Evolutionary conservation across 2,113 vertebrate genomes (phyloP).

Genomic region (Oplegnathus fasciatus): DNA sequence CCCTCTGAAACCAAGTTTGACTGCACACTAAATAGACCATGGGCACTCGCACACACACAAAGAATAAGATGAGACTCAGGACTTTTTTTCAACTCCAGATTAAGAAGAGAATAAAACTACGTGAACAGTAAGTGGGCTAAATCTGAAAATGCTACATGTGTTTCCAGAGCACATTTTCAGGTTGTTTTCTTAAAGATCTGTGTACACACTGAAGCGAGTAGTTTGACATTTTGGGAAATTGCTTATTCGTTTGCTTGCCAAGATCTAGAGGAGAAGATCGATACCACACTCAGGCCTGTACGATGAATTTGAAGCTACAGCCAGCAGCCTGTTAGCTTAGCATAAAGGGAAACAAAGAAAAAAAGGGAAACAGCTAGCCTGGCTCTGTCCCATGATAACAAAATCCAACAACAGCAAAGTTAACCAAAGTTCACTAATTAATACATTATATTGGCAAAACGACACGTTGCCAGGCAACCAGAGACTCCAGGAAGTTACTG

Average conservation of each 20-base stretch:
- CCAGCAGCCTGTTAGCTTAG: too few relatives aligned
- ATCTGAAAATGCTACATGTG: not conserved
- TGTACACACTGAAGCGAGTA: not conserved
- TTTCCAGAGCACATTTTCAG: not conserved
- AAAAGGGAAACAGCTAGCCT: too few relatives aligned
- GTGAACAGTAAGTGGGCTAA: not conserved
- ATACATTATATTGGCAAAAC: too few relatives aligned
- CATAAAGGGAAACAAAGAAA: too few relatives aligned
- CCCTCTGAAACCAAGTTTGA: slow-evolving; percentile 3
- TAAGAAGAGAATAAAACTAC: not conserved
- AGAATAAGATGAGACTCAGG: not conserved
- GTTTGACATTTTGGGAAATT: not conserved
- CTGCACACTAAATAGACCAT: slow-evolving; percentile 19
- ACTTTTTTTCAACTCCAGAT: not conserved
- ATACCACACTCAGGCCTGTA: not conserved
- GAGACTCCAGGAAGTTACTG: too few relatives aligned
- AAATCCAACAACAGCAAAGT: too few relatives aligned
- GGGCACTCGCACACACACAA: not conserved
- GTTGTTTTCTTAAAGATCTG: not conserved
- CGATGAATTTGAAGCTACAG: too few relatives aligned
- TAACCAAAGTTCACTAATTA: too few relatives aligned
- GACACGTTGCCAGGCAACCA: too few relatives aligned
- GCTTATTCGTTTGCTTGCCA: too few relatives aligned
- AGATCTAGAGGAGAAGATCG: not conserved
- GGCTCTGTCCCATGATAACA: too few relatives aligned